Base-by-base conservation (phyloP, 53 echinoderm and acorn worm genomes). In the Mesocentrotus franciscanus region DNA sequence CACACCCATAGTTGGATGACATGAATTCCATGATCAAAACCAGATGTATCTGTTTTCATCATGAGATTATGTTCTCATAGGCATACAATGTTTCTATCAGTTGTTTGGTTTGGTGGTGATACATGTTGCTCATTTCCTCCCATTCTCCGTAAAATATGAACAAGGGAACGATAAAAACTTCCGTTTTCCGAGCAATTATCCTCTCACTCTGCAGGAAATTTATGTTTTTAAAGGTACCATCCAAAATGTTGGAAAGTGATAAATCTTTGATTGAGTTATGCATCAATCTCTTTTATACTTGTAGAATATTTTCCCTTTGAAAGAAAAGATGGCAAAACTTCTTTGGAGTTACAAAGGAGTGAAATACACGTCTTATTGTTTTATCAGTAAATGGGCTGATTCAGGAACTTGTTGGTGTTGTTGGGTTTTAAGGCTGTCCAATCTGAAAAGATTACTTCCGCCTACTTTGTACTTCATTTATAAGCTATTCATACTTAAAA, bases 31-130 rank as follows among this genome's bases (percentile, higher is more conserved):
- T 81, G 42, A 81, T 81, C 11, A 39, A 18, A 81, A 81, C 81
- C 81, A 81, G 81, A 81, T 81, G 81, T 39, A 18, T 81, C 42
- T 81, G 81, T 81, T 81, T 81, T 81, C 81, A 81, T 39, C 81
- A 81, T 81, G 81, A 42, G 81, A 81, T 81, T 81, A 81, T 39
- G 81, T 81, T 36, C 39, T n/a, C 42, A 39, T 42, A 81, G 81
- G 81, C 81, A 42, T 22, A 20, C 18, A 81, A 36, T 81, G 81
- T 39, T 81, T 36, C 17, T 81, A 17, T 42, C 81, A 17, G 36
- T 17, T 20, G 36, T 81, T 81, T 12, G 81, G 18, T 81, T 42
- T 42, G 39, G 81, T 42, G 42, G 42, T 81, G 81, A 81, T 81
- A 39, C 17, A 11, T 42, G 81, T 42, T 81, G 36, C 81, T 81